A percentile compares a stretch with the other conserved stretches of the same genome.
phyloP scores from a whole-genome alignment of 2,888 invertebrate genomes.

The Epiblema foenella region DNA sequence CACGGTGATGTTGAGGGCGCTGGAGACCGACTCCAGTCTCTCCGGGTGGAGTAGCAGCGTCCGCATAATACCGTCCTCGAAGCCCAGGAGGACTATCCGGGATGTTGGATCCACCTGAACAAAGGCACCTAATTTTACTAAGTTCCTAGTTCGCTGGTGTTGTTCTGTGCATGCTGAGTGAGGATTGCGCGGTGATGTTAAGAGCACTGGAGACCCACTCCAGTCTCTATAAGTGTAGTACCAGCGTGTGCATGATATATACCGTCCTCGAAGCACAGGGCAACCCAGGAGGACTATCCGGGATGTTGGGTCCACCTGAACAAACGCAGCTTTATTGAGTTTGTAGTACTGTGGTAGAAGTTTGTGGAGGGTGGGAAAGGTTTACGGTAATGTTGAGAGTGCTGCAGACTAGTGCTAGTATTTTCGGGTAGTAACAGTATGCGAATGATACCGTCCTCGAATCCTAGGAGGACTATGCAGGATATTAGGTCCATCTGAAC shows the following conservation, averaged over 20 bases:
- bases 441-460: slow-evolving; percentile 89
- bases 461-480: slow-evolving; percentile 87
- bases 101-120: slow-evolving; percentile 86
- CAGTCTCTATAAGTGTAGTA: slow-evolving; percentile 69
- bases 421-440: slow-evolving; percentile 68
- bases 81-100: slow-evolving; percentile 87
- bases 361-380: slow-evolving; percentile 74
- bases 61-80: slow-evolving; percentile 89
- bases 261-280: slow-evolving; percentile 89
- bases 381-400: slow-evolving; percentile 66
- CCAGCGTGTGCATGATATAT: slow-evolving; percentile 85
- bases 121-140: not conserved
- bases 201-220: slow-evolving; percentile 54
- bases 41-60: slow-evolving; percentile 72
- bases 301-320: slow-evolving; percentile 86
- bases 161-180: slow-evolving; percentile 68
- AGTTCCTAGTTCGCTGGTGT: no score
- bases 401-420: slow-evolving; percentile 53
- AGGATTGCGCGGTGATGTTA: slow-evolving; percentile 68
- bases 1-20: slow-evolving; percentile 64
- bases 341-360: no score
- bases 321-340: not conserved
- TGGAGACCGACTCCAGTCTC: slow-evolving; percentile 54
- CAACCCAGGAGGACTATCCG: slow-evolving; percentile 88
- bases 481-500: slow-evolving; percentile 86